Percentiles rank a stretch among this genome's conserved stretches.
Conservation (phyloP, 2,888 invertebrate species). For the Cosmorhoe ocellata region DNA sequence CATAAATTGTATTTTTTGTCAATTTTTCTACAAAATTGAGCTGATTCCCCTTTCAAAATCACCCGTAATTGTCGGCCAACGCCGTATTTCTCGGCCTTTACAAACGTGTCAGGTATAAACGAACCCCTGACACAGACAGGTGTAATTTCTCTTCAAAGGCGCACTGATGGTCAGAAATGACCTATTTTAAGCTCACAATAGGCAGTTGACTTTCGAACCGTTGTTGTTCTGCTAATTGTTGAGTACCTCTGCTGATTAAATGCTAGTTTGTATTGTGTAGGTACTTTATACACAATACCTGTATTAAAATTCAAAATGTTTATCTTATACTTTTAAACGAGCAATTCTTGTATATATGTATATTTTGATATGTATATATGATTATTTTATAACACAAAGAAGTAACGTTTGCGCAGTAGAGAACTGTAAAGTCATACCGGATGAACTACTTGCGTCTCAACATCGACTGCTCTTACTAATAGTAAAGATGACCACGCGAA, state of each 20-base stretch:
- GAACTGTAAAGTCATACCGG: no score
- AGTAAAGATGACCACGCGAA: no score
- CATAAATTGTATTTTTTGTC: no score
- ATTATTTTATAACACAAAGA: no score
- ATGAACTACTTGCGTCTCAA: no score
- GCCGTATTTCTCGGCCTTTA: constrained; percentile 10
- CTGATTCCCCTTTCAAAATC: background rate
- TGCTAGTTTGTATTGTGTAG: constrained; percentile 4
- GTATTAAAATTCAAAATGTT: no score
- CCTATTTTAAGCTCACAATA: constrained; percentile 51
- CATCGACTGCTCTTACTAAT: no score
- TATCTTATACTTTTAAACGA: no score
- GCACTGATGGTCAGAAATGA: constrained; percentile 42
- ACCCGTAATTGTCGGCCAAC: background rate
- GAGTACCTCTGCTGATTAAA: constrained; percentile 4
- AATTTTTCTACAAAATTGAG: background rate
- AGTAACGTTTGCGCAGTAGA: no score
- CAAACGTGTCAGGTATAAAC: constrained; percentile 18
- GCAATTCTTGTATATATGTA: no score
- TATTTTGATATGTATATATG: no score
- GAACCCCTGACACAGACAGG: constrained; percentile 21
- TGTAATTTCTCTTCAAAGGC: constrained; percentile 44
- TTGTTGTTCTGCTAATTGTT: constrained; percentile 16
- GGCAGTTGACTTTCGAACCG: constrained; percentile 16
- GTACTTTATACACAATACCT: no score